These are phyloP conservation scores for Cyclopterus lumpus DNA, from an alignment of 2,797 vertebrate species.

Conservation along the genomic window DNA sequence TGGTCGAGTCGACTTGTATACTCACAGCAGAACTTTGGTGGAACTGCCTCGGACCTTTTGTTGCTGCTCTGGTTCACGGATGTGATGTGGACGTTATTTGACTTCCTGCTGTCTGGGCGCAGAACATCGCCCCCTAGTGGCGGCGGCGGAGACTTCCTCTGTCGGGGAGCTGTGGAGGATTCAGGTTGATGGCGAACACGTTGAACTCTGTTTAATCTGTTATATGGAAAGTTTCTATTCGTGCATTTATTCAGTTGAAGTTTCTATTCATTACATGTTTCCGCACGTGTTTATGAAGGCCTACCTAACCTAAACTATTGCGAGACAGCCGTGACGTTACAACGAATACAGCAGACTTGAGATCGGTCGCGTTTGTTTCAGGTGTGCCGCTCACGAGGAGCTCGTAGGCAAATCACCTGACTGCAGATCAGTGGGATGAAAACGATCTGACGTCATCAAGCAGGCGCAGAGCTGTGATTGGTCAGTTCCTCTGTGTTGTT, in stretches of 20 bases:
- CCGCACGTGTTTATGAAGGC: neutral
- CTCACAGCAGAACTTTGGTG: conserved; percentile 48
- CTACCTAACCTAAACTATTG: neutral
- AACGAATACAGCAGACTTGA: neutral
- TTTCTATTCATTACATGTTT: neutral
- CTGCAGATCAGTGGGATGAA: neutral
- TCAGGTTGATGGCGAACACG: neutral
- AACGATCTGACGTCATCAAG: conserved; percentile 28
- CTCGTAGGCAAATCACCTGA: conserved; percentile 20
- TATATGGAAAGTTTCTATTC: neutral
- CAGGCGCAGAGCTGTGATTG: conserved; percentile 50
- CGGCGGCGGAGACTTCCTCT: neutral
- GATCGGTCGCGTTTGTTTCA: conserved; percentile 7
- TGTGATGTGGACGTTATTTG: neutral
- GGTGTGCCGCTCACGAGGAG: rapidly evolving
- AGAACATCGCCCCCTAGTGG: neutral
- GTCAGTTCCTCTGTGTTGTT: conserved; percentile 37
- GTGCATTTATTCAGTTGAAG: too few species aligned
- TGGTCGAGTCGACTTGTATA: neutral
- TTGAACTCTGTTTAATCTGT: neutral
- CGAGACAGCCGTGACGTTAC: neutral
- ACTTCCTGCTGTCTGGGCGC: neutral
- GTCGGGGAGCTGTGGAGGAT: neutral
- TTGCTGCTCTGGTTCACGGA: conserved; percentile 10
- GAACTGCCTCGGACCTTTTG: neutral